Base-by-base conservation (phyloP, 2,797 vertebrate species). In the Lindbergichthys nudifrons region DNA sequence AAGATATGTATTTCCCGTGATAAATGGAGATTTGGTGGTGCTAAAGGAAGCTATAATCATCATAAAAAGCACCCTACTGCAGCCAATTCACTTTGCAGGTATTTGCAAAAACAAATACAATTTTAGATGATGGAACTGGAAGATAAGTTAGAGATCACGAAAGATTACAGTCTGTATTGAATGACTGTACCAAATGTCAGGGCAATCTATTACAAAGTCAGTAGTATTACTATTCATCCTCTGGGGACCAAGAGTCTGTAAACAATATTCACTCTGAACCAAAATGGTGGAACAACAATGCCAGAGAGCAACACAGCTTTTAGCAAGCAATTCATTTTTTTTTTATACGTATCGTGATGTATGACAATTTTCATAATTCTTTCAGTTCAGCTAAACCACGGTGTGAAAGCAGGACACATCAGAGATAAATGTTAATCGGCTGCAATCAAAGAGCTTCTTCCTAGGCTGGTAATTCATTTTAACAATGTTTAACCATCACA, bases 371-470 rank as follows among this genome's bases (percentile, higher is more conserved):
- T 18, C 18, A 42, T 47, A 51, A 9, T 36, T 21, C 16, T 68
- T 62, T 51, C 7, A 65, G 15, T 45, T 51, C 26, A 61, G 50
- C 26, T 7, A n/a, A 68, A 68, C 52, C 45, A 13, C 7, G 30
- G 11, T 3, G 7, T 36, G 39, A 32, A 15, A 45, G 30, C 10
- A 65, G 36, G 56, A 16, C 64, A 16, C 18, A 80, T 53, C 10
- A 57, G 71, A 63, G 4, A 21, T 57, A 56, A 59, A 54, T 15
- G 26, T 61, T 26, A 30, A 65, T 58, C 15, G 21, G 48, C 32
- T 8, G 1, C 50, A 26, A 59, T 65, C 41, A 77, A 74, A 63
- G 9, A 56, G n/a, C 32, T 52, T 41, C 5, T 42, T 58, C 58
- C 11, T 60, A 54, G 30, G 10, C 53, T 46, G 32, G 36, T 18